phyloP scores from a whole-genome alignment of 2,888 invertebrate species.

The Limenitis camilla region DNA sequence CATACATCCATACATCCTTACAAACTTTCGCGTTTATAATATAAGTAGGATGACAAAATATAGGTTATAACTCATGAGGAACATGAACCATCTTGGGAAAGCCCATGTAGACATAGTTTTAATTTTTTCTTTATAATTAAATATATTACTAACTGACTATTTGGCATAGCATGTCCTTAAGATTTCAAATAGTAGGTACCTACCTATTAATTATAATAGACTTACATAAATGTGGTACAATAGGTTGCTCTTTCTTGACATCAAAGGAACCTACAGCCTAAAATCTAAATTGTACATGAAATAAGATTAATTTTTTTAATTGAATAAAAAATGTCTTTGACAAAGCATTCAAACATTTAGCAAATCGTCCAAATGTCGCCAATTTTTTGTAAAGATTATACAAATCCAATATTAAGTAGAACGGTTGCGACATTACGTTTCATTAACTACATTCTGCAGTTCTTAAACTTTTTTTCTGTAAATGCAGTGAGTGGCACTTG shows the following conservation, averaged over 20 bases:
- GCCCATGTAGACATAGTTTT: no score
- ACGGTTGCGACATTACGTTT: conserved; percentile 39
- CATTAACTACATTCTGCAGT: conserved; percentile 35
- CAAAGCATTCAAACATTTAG: conserved; percentile 34
- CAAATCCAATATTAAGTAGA: conserved; percentile 47
- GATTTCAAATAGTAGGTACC: no score
- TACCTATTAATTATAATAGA: no score
- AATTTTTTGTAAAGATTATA: conserved; percentile 49
- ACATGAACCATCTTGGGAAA: no score
- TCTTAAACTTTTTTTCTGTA: conserved; percentile 28
- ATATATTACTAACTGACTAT: no score
- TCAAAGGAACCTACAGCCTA: neutral
- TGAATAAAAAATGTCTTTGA: conserved; percentile 22
- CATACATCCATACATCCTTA: no score
- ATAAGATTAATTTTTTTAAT: conserved; percentile 1
- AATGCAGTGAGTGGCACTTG: conserved; percentile 34
- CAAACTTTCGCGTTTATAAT: no score
- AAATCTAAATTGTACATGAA: neutral
- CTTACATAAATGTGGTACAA: conserved; percentile 20
- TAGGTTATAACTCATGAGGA: no score
- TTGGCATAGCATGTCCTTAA: no score
- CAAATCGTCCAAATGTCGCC: conserved; percentile 36
- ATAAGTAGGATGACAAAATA: no score
- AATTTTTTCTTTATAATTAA: no score
- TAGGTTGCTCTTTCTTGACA: neutral